These are phyloP conservation scores for Bellardia bayeri DNA, from an alignment of 2,888 invertebrate species.

Conservation along the genomic window DNA sequence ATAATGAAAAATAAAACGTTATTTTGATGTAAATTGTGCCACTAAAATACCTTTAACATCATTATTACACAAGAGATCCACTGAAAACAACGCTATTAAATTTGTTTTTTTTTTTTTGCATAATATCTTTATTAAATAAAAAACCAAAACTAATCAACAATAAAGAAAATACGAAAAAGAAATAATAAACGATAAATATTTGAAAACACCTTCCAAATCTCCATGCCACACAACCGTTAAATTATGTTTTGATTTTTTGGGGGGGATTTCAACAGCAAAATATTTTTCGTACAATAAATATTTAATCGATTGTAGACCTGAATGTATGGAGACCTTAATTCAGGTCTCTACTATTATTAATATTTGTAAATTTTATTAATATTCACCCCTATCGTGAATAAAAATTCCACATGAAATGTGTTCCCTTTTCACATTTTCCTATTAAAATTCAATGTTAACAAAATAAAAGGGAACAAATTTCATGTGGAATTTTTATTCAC, in stretches of 20 bases:
- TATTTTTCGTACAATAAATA: neutral
- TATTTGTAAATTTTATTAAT: too few species aligned
- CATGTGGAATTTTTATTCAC: too few species aligned
- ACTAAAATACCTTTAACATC: neutral
- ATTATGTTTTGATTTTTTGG: neutral
- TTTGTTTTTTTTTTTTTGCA: slow-evolving; percentile 17
- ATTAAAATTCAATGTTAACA: too few species aligned
- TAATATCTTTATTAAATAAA: slow-evolving; percentile 5
- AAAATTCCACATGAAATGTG: too few species aligned
- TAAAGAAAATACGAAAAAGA: slow-evolving; percentile 14
- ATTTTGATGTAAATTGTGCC: neutral
- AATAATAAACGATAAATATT: slow-evolving; percentile 1
- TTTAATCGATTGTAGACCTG: neutral
- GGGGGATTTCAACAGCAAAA: neutral
- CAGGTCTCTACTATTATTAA: too few species aligned
- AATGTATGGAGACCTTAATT: too few species aligned
- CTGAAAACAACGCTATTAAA: neutral
- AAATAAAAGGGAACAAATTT: too few species aligned
- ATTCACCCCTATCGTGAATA: too few species aligned
- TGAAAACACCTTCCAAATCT: slow-evolving; percentile 27
- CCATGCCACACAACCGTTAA: slow-evolving; percentile 18
- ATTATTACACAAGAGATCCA: slow-evolving; percentile 22
- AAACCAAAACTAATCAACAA: slow-evolving; percentile 15
- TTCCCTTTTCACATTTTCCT: too few species aligned
- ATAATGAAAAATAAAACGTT: neutral